phyloP scores from a whole-genome alignment of 2,113 vertebrate species.

The Erpornis zantholeuca region DNA sequence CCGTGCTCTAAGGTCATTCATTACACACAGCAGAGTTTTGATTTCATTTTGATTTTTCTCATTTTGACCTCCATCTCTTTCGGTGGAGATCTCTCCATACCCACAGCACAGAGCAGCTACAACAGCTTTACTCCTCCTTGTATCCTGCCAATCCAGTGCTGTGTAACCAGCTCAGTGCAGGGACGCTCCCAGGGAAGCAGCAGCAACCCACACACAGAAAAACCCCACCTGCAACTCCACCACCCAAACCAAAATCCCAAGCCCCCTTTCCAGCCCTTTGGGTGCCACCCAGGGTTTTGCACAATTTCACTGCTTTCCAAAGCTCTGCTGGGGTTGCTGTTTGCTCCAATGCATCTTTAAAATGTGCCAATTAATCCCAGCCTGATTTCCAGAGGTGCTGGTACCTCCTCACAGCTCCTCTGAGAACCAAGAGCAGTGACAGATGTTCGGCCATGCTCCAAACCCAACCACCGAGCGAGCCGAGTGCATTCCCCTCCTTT shows the following conservation, averaged over 20 bases:
- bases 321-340: background rate
- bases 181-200: background rate
- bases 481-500: background rate
- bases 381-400: background rate
- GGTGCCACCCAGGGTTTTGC: rapidly evolving
- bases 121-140: background rate
- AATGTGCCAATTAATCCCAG: background rate
- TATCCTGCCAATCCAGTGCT: background rate
- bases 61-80: background rate
- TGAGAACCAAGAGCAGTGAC: background rate
- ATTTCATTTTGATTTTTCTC: background rate
- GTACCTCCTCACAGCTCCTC: background rate
- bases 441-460: background rate
- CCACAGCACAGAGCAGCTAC: rapidly evolving
- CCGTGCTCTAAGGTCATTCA: rapidly evolving
- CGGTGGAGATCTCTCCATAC: background rate
- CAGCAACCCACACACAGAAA: rapidly evolving
- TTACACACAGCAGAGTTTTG: rapidly evolving
- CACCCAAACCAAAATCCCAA: background rate
- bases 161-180: rapidly evolving
- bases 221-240: background rate
- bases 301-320: background rate
- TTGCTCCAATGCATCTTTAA: background rate
- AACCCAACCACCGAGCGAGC: background rate
- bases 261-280: rapidly evolving